These are phyloP conservation scores for Acrocephalus arundinaceus DNA, from an alignment of 2,113 vertebrate species.

Conservation along the genomic window DNA sequence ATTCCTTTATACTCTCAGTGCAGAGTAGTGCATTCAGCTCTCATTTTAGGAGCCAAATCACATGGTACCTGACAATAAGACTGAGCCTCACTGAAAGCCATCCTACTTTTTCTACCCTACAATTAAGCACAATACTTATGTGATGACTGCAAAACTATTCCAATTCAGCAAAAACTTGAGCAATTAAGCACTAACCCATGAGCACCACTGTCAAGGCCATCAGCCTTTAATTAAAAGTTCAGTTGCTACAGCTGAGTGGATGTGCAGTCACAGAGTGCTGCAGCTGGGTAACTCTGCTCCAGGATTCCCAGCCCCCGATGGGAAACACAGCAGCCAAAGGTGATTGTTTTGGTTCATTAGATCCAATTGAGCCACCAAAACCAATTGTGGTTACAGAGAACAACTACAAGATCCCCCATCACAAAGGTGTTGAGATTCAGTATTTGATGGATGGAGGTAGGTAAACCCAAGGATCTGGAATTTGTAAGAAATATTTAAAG, in stretches of 20 bases:
- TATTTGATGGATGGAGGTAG: fast-evolving
- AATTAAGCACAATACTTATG: neutral
- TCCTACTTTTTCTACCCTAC: neutral
- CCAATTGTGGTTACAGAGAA: neutral
- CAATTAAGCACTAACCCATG: neutral
- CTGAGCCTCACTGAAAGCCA: neutral
- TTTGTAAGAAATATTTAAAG: neutral
- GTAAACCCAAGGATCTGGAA: neutral
- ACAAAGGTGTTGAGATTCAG: fast-evolving
- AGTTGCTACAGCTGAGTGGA: neutral
- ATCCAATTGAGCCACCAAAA: neutral
- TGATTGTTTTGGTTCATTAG: neutral
- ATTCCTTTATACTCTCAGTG: neutral
- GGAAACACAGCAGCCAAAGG: neutral
- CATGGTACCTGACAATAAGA: neutral
- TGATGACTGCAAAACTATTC: neutral
- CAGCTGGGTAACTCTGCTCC: neutral
- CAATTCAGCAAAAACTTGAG: neutral
- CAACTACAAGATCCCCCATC: neutral
- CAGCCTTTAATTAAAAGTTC: neutral
- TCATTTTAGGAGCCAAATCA: neutral
- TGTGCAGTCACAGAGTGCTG: neutral
- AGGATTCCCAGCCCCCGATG: neutral
- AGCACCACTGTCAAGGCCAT: neutral
- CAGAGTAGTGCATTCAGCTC: neutral